A percentile compares a stretch with the other conserved stretches of the same genome.
Conservation (phyloP, 2,113 vertebrate species). For the Danionella cerebrum region DNA sequence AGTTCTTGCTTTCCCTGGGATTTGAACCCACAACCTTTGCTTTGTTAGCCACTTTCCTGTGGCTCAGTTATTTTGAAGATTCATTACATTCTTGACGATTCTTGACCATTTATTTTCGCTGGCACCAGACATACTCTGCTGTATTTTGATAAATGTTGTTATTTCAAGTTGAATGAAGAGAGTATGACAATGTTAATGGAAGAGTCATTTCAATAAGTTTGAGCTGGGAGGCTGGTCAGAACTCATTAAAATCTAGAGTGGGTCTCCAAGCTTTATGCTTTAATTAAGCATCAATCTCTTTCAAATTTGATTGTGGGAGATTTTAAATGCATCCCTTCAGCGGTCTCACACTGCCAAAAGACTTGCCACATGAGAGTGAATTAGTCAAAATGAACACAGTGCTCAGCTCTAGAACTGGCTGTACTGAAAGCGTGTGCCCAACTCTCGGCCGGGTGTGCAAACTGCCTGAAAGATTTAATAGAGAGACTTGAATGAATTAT, state of each 20-base stretch:
- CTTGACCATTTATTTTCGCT: no score
- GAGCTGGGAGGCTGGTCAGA: background rate
- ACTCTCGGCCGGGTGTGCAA: background rate
- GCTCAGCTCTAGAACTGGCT: constrained; percentile 6
- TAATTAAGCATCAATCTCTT: constrained; percentile 43
- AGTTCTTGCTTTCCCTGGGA: no score
- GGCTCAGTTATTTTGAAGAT: no score
- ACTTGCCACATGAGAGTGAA: constrained; percentile 6
- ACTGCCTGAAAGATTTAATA: constrained; percentile 8
- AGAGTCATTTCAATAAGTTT: constrained; percentile 10
- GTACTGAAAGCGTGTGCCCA: background rate
- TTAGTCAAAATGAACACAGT: constrained; percentile 4
- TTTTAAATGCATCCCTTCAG: constrained; percentile 30
- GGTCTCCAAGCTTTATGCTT: constrained; percentile 21
- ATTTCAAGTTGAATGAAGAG: constrained; percentile 3
- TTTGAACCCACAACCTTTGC: no score
- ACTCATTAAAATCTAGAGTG: constrained; percentile 14
- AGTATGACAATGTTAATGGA: constrained; percentile 18
- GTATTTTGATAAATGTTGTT: background rate
- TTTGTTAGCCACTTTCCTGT: no score
- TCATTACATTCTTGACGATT: no score
- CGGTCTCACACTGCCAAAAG: constrained; percentile 11
- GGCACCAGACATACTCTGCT: background rate
- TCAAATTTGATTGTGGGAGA: constrained; percentile 30
- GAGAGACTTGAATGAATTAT: no score